Conservation (phyloP, 2,797 vertebrate species). For the Mastacembelus armatus region DNA sequence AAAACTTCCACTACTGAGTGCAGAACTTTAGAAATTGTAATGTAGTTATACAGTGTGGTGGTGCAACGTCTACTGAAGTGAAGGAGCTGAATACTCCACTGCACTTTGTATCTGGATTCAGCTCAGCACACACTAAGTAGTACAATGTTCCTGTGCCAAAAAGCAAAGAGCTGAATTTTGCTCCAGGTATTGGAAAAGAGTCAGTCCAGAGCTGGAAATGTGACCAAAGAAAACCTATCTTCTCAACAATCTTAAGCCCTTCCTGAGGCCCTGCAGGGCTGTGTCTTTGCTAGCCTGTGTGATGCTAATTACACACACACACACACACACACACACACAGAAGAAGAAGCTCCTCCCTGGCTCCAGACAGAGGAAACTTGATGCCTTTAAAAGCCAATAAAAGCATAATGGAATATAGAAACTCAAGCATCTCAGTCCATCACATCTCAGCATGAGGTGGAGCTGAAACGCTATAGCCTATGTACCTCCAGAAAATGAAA, state of each 20-base stretch:
- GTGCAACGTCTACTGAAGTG: background rate
- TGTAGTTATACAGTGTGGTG: background rate
- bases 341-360: slow-evolving; percentile 67
- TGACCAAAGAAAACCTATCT: slow-evolving; percentile 72
- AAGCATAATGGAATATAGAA: slow-evolving; percentile 83
- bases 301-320: slow-evolving; percentile 65
- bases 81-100: slow-evolving; percentile 15
- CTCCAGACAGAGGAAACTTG: slow-evolving; percentile 80
- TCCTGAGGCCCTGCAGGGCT: slow-evolving; percentile 58
- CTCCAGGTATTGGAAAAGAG: slow-evolving; percentile 65
- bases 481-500: slow-evolving; percentile 71
- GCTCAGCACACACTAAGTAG: slow-evolving; percentile 29
- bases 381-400: slow-evolving; percentile 84
- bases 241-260: slow-evolving; percentile 69
- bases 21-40: no score
- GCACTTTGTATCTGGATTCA: slow-evolving; percentile 20
- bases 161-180: slow-evolving; percentile 51
- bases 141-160: slow-evolving; percentile 16
- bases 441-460: slow-evolving; percentile 62
- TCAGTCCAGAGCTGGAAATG: slow-evolving; percentile 44
- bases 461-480: slow-evolving; percentile 70
- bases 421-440: slow-evolving; percentile 71
- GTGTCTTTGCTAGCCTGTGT: slow-evolving; percentile 51
- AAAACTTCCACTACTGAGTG: background rate
- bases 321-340: slow-evolving; percentile 29